Evolutionary conservation across 2,113 vertebrate species (phyloP).

Genomic region (Prolemur simus): DNA sequence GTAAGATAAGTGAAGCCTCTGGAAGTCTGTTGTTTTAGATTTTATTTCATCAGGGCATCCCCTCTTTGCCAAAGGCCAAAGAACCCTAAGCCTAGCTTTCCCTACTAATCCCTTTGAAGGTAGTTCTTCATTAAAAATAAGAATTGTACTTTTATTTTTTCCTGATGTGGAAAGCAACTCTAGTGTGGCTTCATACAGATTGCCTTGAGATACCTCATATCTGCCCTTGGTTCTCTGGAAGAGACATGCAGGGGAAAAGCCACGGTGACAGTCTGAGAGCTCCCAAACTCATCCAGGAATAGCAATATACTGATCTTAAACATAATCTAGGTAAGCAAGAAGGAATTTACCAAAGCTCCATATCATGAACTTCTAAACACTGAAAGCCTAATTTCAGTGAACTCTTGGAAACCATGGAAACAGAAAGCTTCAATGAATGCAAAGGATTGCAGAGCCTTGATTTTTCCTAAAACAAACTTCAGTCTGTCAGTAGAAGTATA

Average conservation of each 20-base stretch:
- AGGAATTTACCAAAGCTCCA: slow-evolving; percentile 62
- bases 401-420: slow-evolving; percentile 83
- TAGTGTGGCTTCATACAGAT: background rate
- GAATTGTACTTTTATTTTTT: background rate
- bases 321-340: slow-evolving; percentile 34
- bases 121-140: background rate
- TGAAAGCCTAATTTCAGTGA: slow-evolving; percentile 77
- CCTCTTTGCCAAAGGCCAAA: background rate
- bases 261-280: rapidly evolving
- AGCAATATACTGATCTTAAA: background rate
- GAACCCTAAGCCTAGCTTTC: background rate
- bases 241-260: background rate
- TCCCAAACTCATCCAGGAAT: background rate
- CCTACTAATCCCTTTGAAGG: background rate
- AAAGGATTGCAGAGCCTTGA: slow-evolving; percentile 70
- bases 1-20: background rate
- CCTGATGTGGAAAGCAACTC: background rate
- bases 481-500: slow-evolving; percentile 62
- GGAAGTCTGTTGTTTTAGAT: background rate
- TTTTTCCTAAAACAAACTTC: slow-evolving; percentile 78
- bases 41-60: background rate
- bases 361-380: slow-evolving; percentile 71
- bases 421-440: slow-evolving; percentile 72
- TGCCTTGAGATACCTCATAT: background rate
- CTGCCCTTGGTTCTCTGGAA: background rate